These are phyloP conservation scores for Neria commutata DNA, from an alignment of 2,888 invertebrate genomes.

Conservation along the genomic window DNA sequence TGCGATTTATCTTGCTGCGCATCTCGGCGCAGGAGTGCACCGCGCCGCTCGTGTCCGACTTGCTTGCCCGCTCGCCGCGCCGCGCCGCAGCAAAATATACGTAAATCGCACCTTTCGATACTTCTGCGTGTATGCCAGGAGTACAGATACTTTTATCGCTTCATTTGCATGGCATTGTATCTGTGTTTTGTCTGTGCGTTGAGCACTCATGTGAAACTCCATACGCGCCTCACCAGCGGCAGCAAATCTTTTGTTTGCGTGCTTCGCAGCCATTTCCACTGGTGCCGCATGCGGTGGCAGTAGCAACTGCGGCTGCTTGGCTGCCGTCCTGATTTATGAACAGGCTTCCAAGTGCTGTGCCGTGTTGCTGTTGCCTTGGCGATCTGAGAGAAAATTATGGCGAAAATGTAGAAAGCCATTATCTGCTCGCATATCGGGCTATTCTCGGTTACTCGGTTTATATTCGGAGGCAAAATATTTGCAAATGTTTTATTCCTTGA, in stretches of 20 bases:
- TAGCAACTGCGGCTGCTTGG: constrained; percentile 22
- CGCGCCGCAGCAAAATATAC: constrained; percentile 27
- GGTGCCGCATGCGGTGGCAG: too few relatives aligned
- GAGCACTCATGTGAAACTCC: too few relatives aligned
- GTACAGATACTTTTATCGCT: constrained; percentile 36
- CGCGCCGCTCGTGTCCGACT: not conserved
- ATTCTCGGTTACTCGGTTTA: too few relatives aligned
- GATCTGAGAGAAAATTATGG: not conserved
- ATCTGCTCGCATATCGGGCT: not conserved
- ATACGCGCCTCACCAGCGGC: too few relatives aligned
- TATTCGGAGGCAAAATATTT: too few relatives aligned
- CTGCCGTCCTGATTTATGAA: constrained; percentile 27
- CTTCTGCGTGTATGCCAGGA: constrained; percentile 15
- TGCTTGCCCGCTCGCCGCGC: constrained; percentile 8
- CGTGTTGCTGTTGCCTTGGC: not conserved
- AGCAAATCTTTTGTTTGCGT: constrained; percentile 42
- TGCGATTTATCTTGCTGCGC: constrained; percentile 25
- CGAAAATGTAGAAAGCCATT: not conserved
- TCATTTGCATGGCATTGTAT: constrained; percentile 41
- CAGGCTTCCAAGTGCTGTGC: not conserved
- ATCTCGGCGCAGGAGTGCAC: not conserved
- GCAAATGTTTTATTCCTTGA: too few relatives aligned
- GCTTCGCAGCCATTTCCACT: constrained; percentile 34
- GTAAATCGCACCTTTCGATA: constrained; percentile 35
- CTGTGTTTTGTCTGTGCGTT: not conserved